phyloP scores from a whole-genome alignment of 2,113 vertebrate genomes.

The Gymnarchus niloticus region DNA sequence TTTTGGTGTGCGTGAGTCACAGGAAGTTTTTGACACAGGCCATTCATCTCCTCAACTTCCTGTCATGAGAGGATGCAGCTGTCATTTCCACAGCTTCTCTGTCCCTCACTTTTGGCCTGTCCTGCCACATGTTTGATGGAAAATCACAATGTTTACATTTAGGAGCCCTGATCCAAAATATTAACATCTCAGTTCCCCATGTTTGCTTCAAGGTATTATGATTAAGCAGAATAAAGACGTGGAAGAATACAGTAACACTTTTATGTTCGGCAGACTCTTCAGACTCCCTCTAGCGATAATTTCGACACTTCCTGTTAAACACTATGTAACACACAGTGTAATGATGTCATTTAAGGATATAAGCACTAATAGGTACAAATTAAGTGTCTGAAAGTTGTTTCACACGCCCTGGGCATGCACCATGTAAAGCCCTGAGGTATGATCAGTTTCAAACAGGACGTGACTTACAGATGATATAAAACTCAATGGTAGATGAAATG shows the following conservation, averaged over 20 bases:
- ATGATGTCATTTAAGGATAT: not conserved
- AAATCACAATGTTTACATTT: not conserved
- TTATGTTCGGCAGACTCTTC: not conserved
- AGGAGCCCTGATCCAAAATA: not conserved
- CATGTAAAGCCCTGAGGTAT: too few species aligned
- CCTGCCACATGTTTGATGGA: not conserved
- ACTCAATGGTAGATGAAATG: too few species aligned
- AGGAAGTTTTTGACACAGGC: not conserved
- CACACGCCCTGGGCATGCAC: too few species aligned
- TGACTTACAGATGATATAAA: too few species aligned
- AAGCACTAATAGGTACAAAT: too few species aligned
- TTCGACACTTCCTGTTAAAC: not conserved
- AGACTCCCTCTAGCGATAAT: not conserved
- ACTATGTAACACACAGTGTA: not conserved
- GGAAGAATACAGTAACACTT: not conserved
- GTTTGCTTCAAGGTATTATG: not conserved
- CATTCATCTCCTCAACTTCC: not conserved
- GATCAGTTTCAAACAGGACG: too few species aligned
- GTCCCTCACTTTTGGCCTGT: not conserved
- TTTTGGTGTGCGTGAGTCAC: slow-evolving; percentile 21
- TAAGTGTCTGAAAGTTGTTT: too few species aligned
- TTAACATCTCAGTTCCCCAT: not conserved
- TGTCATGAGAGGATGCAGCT: not conserved
- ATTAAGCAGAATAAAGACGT: not conserved
- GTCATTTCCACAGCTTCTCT: not conserved